Conservation (phyloP, 2,113 vertebrate genomes). For the Pedionomus torquatus region DNA sequence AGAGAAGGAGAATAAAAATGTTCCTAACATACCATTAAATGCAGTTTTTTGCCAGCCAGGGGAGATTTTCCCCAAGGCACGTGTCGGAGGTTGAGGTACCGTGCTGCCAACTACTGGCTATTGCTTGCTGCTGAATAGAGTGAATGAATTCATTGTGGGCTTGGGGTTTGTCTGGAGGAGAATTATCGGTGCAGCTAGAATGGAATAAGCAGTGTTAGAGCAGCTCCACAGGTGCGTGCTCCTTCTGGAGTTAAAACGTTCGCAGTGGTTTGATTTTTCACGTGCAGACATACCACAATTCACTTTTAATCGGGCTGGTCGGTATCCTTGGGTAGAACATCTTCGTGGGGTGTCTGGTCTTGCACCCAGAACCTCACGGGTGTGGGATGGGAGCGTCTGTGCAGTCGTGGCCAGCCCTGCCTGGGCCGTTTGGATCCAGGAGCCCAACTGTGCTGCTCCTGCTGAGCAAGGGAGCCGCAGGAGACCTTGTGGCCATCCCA, state of each 20-base stretch:
- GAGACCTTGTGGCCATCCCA: background rate
- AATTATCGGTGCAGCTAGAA: background rate
- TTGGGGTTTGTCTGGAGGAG: background rate
- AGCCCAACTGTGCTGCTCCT: background rate
- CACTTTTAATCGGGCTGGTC: rapidly evolving
- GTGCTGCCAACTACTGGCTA: constrained; percentile 62
- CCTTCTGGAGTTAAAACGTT: background rate
- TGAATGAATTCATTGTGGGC: background rate
- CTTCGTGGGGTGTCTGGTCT: background rate
- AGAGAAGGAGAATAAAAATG: background rate
- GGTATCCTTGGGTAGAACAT: rapidly evolving
- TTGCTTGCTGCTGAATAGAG: background rate
- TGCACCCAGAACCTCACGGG: background rate
- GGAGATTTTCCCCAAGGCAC: background rate
- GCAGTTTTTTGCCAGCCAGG: background rate
- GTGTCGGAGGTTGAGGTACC: constrained; percentile 2
- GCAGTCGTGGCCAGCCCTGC: background rate
- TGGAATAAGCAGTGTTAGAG: background rate
- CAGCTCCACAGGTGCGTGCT: background rate
- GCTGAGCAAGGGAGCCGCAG: background rate
- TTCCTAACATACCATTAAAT: background rate
- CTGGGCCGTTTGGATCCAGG: background rate
- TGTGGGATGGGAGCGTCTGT: background rate
- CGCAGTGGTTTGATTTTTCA: background rate
- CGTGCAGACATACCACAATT: rapidly evolving